Percentiles rank a stretch among this genome's conserved stretches.
These are phyloP conservation scores for Ceriagrion tenellum DNA, from an alignment of 2,888 invertebrate genomes.

Conservation along the genomic window DNA sequence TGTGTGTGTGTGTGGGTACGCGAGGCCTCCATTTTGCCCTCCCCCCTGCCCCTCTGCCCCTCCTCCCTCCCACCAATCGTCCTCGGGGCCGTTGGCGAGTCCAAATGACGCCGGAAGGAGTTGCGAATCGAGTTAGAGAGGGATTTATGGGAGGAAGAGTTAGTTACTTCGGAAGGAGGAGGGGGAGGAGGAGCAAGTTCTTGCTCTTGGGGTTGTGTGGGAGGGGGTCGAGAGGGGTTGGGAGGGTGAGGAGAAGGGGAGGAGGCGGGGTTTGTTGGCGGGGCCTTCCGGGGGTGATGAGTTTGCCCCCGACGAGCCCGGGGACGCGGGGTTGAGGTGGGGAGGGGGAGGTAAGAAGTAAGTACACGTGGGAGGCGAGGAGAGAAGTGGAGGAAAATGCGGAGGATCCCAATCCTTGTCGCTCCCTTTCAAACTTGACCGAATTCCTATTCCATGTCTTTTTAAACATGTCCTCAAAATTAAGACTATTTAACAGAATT, in stretches of 20 bases:
- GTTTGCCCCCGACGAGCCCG: neutral
- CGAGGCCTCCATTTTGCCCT: too few relatives aligned
- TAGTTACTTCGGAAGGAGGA: constrained; percentile 66
- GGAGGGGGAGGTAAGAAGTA: too few relatives aligned
- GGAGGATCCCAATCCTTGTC: too few relatives aligned
- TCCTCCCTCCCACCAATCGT: neutral
- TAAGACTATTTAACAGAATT: too few relatives aligned
- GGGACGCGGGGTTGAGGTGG: too few relatives aligned
- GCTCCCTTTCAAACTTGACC: too few relatives aligned
- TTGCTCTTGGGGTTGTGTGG: constrained; percentile 74
- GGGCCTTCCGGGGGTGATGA: constrained; percentile 4
- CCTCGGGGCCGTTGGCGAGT: constrained; percentile 49
- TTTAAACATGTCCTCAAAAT: too few relatives aligned
- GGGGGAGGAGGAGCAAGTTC: constrained; percentile 70
- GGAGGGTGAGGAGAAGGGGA: neutral
- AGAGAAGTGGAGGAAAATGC: too few relatives aligned
- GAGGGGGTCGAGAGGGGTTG: constrained; percentile 78
- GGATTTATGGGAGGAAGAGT: constrained; percentile 62
- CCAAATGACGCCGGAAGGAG: constrained; percentile 67
- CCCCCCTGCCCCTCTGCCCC: too few relatives aligned
- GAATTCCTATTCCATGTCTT: too few relatives aligned
- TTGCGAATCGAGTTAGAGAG: constrained; percentile 56
- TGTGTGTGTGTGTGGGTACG: too few relatives aligned
- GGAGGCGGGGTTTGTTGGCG: neutral
- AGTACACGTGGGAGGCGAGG: too few relatives aligned